Evolutionary conservation across 1,140 invertebrate species (phyloP).

Genomic region (Pachyrhynchus sulphureomaculatus): DNA sequence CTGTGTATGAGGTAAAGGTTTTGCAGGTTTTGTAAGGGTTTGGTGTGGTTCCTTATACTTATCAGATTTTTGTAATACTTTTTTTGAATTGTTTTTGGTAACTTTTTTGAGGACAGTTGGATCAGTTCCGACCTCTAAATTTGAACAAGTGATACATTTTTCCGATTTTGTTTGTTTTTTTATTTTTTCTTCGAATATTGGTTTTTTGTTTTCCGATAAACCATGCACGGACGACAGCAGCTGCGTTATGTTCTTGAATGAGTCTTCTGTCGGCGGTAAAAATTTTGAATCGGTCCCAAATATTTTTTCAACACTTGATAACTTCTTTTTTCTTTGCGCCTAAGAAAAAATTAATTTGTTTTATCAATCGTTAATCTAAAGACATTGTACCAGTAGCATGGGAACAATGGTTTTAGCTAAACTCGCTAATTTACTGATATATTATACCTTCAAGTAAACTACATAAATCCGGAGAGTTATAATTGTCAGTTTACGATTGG

Average conservation of each 20-base stretch:
- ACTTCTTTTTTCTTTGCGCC: conserved; percentile 11
- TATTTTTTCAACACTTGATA: conserved; percentile 2
- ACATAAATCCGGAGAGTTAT: too few species aligned
- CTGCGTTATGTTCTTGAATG: conserved; percentile 25
- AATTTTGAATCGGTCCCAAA: conserved; percentile 6
- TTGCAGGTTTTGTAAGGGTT: background rate
- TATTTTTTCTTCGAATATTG: background rate
- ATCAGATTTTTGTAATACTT: conserved; percentile 4
- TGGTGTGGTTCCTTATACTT: background rate
- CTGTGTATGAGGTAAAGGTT: conserved; percentile 8
- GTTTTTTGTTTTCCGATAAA: background rate
- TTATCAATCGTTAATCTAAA: too few species aligned
- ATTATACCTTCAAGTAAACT: too few species aligned
- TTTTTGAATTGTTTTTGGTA: background rate
- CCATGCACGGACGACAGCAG: conserved; percentile 24
- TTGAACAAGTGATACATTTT: conserved; percentile 5
- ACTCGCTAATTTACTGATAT: too few species aligned
- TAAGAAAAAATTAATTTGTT: conserved; percentile 1
- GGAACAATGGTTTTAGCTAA: too few species aligned
- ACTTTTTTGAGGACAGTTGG: background rate
- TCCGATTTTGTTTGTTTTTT: conserved; percentile 1
- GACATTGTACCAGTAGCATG: too few species aligned
- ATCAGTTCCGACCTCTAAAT: too few species aligned
- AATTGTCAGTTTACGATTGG: too few species aligned
- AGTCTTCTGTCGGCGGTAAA: conserved; percentile 1